Conservation (phyloP, 2,113 vertebrate genomes). For the Burhinus bistriatus region DNA sequence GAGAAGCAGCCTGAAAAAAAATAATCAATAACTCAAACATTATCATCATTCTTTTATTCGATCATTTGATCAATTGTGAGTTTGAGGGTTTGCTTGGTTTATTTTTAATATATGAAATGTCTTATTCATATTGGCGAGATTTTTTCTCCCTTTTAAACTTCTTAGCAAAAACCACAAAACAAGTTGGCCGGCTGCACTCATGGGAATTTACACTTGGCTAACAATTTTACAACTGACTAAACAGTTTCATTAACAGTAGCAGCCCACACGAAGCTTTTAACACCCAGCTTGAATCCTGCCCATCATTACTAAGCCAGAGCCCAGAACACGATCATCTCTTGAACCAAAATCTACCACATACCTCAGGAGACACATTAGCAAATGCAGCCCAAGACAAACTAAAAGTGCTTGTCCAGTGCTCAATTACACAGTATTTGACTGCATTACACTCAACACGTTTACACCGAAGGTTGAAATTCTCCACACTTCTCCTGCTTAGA, state of each 20-base stretch:
- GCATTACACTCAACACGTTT: neutral
- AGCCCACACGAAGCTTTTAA: neutral
- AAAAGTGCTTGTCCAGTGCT: neutral
- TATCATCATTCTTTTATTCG: neutral
- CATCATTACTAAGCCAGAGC: neutral
- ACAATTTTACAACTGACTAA: constrained; percentile 21
- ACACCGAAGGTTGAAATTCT: neutral
- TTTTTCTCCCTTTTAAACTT: neutral
- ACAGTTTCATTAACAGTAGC: neutral
- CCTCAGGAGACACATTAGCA: neutral
- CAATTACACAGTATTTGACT: neutral
- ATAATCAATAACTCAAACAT: neutral
- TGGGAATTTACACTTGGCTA: neutral
- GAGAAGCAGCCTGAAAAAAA: neutral
- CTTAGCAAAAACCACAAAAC: neutral
- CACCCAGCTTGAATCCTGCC: neutral
- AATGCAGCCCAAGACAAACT: neutral
- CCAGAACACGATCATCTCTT: neutral
- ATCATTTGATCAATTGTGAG: neutral
- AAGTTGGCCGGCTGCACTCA: neutral
- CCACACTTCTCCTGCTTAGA: neutral
- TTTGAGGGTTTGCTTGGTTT: neutral
- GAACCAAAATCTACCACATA: neutral
- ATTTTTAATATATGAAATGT: neutral
- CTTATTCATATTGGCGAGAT: neutral